Base-by-base conservation (phyloP, 2,888 invertebrate genomes). In the Agrypnus murinus region DNA sequence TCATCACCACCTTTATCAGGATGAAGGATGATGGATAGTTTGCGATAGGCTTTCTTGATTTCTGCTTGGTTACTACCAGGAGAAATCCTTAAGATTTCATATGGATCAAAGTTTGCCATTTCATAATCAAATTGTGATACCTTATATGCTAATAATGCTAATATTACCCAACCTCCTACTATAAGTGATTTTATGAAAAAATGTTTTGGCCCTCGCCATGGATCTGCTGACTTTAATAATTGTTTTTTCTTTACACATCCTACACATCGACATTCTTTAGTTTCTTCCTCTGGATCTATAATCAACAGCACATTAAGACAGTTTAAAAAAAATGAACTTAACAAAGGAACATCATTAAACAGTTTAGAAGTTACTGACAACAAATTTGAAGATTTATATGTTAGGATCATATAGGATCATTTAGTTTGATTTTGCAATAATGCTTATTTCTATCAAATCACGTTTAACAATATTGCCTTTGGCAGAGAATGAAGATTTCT, bases 81-180 rank as follows among this genome's bases (percentile, higher is more conserved):
- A 64, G 97, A 95, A 75, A 99, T 89, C 55, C 93, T 94, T 69
- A 99, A 88, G 82, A 99, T 98, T 84, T 96, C 95, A 87, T 96
- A 99, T 0, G 99, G 99, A 89, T 99, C 99, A 87, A 99, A 99
- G 85, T 98, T 99, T 6, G 96, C 95, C 92, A 97, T 96, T 87
- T 99, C 98, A 87, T 97, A 96, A 84, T 99, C 98, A 87, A 98
- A 96, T 85, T 97, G 96, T 0, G 97, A 97, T 38, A 96, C 95
- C 88, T 96, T 95, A 83, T 96, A 96, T 1, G 95, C 93, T 78
- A 96, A 87, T 72, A 95, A 90, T 65, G 92, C 89, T 77, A 97
- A 89, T 60, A 94, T 84, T 15, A 92, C 87, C 97, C 97, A 97
- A 79, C 97, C 97, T 74, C 90, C 86, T 71, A 96, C 87, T 62